Evolutionary conservation across 2,113 vertebrate genomes (phyloP), one percentile per base, ranked within the genome.

Genomic region (Myanophis thanlyinensis): DNA sequence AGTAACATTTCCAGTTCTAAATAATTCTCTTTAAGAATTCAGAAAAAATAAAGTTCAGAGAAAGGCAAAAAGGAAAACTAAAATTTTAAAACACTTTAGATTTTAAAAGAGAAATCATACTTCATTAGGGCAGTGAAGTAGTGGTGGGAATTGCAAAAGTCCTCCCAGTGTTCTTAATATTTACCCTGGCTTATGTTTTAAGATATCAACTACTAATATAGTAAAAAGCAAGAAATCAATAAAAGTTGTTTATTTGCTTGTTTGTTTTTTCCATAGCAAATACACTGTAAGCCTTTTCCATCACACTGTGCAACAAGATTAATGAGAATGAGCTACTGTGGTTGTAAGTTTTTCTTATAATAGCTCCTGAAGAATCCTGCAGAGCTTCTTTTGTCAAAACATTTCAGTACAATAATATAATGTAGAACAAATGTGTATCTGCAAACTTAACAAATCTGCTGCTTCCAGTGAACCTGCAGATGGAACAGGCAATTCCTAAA

Each of bases 391-490:
- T 40, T 89, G 89, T 93, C 40, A 93, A n/a, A 2, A 6, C 7
- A 92, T 94, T 94, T 88, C 89, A 54, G 80, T 25, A 91, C 12
- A 95, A 12, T 11, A 93, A 91, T 0, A 0, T 18, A 4, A 85
- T 40, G 94, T 91, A 49, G 93, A 95, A 88, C 90, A 93, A 94
- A 89, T 91, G 0, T 20, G 84, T 92, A 89, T 90, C 87, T 90
- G 84, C 90, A 94, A 96, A 89, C 15, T 3, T 1, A 91, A 91
- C 27, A 30, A 93, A 93, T 95, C 93, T 94, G 25, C 54, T 88
- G 1, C n/a, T 92, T 96, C 54, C 88, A 27, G 88, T 93, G 56
- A 91, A 96, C 91, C 91, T 51, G 90, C 87, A 94, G 94, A 92
- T 95, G 89, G 15, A 92, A 89, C n/a, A 47, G 1, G 87, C n/a